phyloP scores from a whole-genome alignment of 2,113 vertebrate genomes.

The Phylloscopus trochiloides region DNA sequence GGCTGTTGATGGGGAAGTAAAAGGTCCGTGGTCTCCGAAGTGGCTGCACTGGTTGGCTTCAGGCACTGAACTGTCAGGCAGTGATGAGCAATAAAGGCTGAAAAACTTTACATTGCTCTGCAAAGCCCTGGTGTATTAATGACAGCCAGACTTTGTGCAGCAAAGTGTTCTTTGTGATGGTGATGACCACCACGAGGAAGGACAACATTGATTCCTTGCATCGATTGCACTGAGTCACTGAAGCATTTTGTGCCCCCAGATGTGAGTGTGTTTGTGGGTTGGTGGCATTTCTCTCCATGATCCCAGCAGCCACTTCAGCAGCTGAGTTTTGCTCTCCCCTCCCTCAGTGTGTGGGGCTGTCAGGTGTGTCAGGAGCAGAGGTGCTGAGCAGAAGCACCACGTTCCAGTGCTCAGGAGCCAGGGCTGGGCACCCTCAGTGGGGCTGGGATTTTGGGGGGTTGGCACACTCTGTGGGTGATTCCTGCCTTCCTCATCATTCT shows the following conservation, averaged over 20 bases:
- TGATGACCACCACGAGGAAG: fast-evolving
- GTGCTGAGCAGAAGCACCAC: not conserved
- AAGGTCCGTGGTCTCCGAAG: not conserved
- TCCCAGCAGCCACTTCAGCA: not conserved
- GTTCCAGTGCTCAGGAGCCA: not conserved
- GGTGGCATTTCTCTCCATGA: not conserved
- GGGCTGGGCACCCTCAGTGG: not conserved
- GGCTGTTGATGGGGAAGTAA: not conserved
- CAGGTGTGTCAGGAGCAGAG: not conserved
- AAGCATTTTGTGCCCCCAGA: not conserved
- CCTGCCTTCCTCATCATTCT: not conserved
- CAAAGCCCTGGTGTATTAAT: not conserved
- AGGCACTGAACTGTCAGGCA: not conserved
- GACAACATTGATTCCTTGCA: not conserved
- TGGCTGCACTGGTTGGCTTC: not conserved
- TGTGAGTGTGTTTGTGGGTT: not conserved
- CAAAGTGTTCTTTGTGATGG: not conserved
- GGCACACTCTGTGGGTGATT: not conserved
- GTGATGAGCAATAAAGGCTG: not conserved
- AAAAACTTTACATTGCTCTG: not conserved
- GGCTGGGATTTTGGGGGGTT: not conserved
- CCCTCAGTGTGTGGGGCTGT: not conserved
- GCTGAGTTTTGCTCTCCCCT: not conserved
- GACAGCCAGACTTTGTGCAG: not conserved
- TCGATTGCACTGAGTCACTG: not conserved